Evolutionary conservation across 2,888 invertebrate genomes (phyloP).

Genomic region (Andricus quercusramuli): DNA sequence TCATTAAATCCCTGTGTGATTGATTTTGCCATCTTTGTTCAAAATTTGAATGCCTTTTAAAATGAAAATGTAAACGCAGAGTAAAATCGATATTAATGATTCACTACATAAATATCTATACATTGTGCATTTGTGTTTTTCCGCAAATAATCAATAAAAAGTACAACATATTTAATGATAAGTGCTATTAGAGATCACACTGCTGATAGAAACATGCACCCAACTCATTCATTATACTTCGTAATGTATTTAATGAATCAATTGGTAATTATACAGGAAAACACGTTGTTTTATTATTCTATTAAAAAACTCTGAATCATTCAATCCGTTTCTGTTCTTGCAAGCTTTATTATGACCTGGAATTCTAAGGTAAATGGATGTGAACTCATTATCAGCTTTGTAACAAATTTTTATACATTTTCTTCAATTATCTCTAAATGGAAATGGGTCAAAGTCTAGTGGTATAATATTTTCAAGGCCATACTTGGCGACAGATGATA

Average conservation of each 20-base stretch:
- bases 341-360: background rate
- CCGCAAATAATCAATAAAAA: constrained; percentile 4
- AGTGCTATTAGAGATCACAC: constrained; percentile 14
- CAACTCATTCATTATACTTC: constrained; percentile 32
- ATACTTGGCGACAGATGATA: background rate
- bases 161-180: constrained; percentile 15
- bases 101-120: background rate
- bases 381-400: background rate
- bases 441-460: background rate
- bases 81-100: constrained; percentile 17
- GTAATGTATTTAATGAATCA: constrained; percentile 33
- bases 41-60: background rate
- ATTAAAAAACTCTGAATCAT: constrained; percentile 16
- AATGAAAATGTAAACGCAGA: constrained; percentile 2
- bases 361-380: background rate
- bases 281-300: constrained; percentile 27
- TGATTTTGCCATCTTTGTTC: background rate
- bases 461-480: too few relatives aligned
- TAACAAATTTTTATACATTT: constrained; percentile 1
- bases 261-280: constrained; percentile 24
- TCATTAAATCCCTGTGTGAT: background rate
- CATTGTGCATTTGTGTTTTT: constrained; percentile 6
- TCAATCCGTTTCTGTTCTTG: constrained; percentile 12
- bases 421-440: background rate
- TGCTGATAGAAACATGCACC: background rate